A percentile compares a stretch with the other conserved stretches of the same genome.
phyloP scores from a whole-genome alignment of 2,888 invertebrate genomes.

The Lasius platythorax region DNA sequence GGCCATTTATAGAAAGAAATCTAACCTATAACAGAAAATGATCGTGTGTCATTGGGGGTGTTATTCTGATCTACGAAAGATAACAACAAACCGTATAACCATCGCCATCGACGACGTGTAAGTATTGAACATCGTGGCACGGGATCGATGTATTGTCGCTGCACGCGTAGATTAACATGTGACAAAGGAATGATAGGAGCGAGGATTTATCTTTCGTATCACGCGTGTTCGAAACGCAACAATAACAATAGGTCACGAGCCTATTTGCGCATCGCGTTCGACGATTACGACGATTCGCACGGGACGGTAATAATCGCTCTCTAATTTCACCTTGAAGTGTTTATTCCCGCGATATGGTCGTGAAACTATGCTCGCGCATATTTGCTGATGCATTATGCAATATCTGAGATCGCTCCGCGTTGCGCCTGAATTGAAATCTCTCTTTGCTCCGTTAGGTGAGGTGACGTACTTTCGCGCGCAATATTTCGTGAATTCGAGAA shows the following conservation, averaged over 20 bases:
- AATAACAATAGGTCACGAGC: not conserved
- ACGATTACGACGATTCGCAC: not conserved
- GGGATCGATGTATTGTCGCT: not conserved
- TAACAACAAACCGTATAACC: conserved; percentile 66
- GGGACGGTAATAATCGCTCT: not conserved
- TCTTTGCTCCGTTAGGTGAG: conserved; percentile 28
- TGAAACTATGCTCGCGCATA: not conserved
- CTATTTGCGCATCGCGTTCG: not conserved
- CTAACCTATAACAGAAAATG: conserved; percentile 77
- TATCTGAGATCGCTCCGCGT: not conserved
- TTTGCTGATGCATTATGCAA: conserved; percentile 39
- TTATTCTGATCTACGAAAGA: conserved; percentile 73
- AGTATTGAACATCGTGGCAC: not conserved
- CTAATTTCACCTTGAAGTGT: conserved; percentile 3
- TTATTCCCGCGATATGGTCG: conserved; percentile 20
- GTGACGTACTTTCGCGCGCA: conserved; percentile 11
- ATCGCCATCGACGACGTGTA: conserved; percentile 38
- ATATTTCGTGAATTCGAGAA: conserved; percentile 12
- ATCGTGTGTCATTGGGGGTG: conserved; percentile 78
- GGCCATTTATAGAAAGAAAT: conserved; percentile 72
- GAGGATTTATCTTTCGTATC: conserved; percentile 41
- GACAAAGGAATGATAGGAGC: conserved; percentile 50
- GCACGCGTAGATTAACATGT: not conserved
- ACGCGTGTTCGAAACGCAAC: not conserved
- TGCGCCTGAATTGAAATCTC: conserved; percentile 10